Base-by-base conservation (phyloP, 2,888 invertebrate species). In the Oligia strigilis region DNA sequence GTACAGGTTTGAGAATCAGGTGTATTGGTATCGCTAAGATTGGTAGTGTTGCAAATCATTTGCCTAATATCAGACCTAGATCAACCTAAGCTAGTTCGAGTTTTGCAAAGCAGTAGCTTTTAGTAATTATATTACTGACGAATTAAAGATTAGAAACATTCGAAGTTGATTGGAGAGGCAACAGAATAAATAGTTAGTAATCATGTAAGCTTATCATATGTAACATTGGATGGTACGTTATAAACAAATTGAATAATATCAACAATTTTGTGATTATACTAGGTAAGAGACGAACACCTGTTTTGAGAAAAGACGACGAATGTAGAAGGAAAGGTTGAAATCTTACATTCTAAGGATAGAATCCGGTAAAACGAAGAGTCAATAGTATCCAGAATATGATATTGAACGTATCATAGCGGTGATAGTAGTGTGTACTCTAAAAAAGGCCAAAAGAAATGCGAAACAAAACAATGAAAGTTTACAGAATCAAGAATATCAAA, bases 141-240 rank as follows among this genome's bases (percentile, higher is more conserved):
- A 23, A 1, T 49, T 17, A 58, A 43, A 8, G 14, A 43, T 43
- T 23, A 49, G 13, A 62, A 43, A 43, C 43, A 69, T 62, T 69
- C 1, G 3, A n/a, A 36, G 36, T 69, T 19, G 14, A 29, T 23
- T 64, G 23, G 2, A 80, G 1, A 55, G 11, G 23, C 4, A 66
- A 6, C 1, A 23, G 43, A 55, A 64, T 11, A 78, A 78, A 46
- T 40, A 55, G 76, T 75, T 43, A 49, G 79, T 84, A 85, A 87
- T 90, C 87, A 87, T 86, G 83, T 81, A 81, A 87, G 85, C 80
- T 86, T 80, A 88, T 6, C 4, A 83, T 85, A 86, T 82, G 80
- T 77, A 6, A 72, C 19, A 29, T 60, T 29, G n/a, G 13, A 43
- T 43, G 14, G 23, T 8, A 52, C 8, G 23, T 52, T 70, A 4